Evolutionary conservation across 2,113 vertebrate genomes (phyloP), one percentile per base, ranked within the genome.

Genomic region (Hydropotes inermis): DNA sequence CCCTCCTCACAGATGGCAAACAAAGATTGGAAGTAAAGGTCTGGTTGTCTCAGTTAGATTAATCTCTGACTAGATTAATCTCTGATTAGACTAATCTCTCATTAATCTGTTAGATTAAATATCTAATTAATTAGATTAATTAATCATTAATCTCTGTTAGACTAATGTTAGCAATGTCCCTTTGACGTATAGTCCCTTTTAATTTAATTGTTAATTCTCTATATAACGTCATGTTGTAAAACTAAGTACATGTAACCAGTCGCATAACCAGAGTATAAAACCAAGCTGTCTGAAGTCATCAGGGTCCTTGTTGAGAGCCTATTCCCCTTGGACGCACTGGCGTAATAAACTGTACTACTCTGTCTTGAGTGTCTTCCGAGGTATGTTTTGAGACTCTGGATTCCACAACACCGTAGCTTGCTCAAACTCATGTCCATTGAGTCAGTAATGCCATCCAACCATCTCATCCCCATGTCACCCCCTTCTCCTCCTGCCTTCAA

Each of bases 261-360:
- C 19, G 11, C n/a, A 70, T 36, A 70, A 36, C n/a, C n/a, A 9
- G 64, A 5, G n/a, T 70, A 21, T 70, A 36, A 70, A 70, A 70
- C 64, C 64, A 36, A 70, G 64, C n/a, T 0, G 17, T 70, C 64
- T 19, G 2, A 36, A 70, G 17, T 36, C 64, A 70, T 36, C 5
- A 0, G n/a, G 19, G 64, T 70, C 64, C 64, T 70, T 23, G 19
- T 6, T 39, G n/a, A n/a, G n/a, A 70, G 19, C 67, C 0, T 0
- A 70, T 70, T 70, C 67, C 19, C n/a, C n/a, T 70, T 39, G 67
- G 67, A 70, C 19, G 10, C 10, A 6, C n/a, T 70, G n/a, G 67
- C 0, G 0, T 70, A 70, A 70, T 70, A 39, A 70, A 70, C 67
- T 39, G 1, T 36, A 39, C n/a, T 70, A 19, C n/a, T 70, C 67